Base-by-base conservation (phyloP, 2,888 invertebrate species). In the Agriopis leucophaearia region DNA sequence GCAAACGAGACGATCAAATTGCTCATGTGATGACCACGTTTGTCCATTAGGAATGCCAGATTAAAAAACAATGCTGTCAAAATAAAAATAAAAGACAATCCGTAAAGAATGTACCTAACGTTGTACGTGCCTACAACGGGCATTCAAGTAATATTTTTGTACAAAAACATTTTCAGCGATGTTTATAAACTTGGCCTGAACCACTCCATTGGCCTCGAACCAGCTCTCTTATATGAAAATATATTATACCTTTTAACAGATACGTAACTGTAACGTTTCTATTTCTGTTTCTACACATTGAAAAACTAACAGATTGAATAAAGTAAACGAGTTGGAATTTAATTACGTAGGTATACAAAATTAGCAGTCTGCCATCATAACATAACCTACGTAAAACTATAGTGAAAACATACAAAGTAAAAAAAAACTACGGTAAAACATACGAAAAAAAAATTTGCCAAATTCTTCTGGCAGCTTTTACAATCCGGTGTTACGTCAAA, bases 131-230 rank as follows among this genome's bases (percentile, higher is more conserved):
- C 63, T 55, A 47, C 52, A 51, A 59, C 38, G 58, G 47, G 60
- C 61, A 64, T 75, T 73, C 57, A 62, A 63, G 65, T 72, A 70
- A 71, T 74, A 73, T 76, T 79, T 72, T 71, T 67, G 56, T 61
- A 72, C 50, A 38, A 69, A n/a, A 81, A 83, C 38, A 40, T 85
- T 87, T 84, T 80, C 77, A 78, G 80, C 72, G 59, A 78, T 81
- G 85, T 86, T 88, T 85, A 84, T 81, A 88, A 88, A 86, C 72
- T 72, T 74, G 76, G 72, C 80, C 78, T 79, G 72, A 73, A 60
- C 64, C 67, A 58, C 64, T 66, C 66, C 54, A 68, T 64, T 67
- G 74, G 73, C 73, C 74, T 77, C 74, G 71, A 69, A 72, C 67
- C 67, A 64, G 71, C 68, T 73, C 67, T 71, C 52, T 61, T 60